Evolutionary conservation across 2,888 invertebrate species (phyloP).

Genomic region (Rotaria magnacalcarata): DNA sequence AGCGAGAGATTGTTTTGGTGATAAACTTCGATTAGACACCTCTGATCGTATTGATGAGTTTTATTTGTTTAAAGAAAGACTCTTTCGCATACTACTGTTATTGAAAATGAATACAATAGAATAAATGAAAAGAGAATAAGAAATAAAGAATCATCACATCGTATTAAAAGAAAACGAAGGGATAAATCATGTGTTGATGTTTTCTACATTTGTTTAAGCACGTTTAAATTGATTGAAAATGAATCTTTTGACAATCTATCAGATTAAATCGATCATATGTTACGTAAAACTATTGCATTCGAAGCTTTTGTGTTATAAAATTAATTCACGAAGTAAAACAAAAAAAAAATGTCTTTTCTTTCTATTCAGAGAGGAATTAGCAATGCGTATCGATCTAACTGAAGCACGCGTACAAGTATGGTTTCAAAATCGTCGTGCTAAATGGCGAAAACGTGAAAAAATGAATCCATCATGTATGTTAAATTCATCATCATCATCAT

Average conservation of each 20-base stretch:
- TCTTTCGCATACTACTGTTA: slow-evolving; percentile 4
- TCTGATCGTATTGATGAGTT: slow-evolving; percentile 33
- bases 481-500: slow-evolving; percentile 37
- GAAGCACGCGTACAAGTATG: slow-evolving; percentile 46
- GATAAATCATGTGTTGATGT: slow-evolving; percentile 23
- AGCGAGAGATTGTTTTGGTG: slow-evolving; percentile 29
- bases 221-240: slow-evolving; percentile 13
- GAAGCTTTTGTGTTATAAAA: too few species aligned
- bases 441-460: slow-evolving; percentile 46
- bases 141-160: neutral
- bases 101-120: neutral
- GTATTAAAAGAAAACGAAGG: neutral
- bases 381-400: slow-evolving; percentile 44
- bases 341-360: neutral
- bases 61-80: slow-evolving; percentile 24
- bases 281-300: neutral
- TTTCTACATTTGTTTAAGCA: neutral
- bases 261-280: neutral
- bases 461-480: slow-evolving; percentile 28
- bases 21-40: slow-evolving; percentile 38
- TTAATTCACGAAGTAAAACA: too few species aligned
- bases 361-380: slow-evolving; percentile 42
- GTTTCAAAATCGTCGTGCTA: slow-evolving; percentile 46
- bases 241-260: neutral
- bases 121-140: neutral